Evolutionary conservation across 1,140 invertebrate species (phyloP).

Genomic region (Orchesella cincta): DNA sequence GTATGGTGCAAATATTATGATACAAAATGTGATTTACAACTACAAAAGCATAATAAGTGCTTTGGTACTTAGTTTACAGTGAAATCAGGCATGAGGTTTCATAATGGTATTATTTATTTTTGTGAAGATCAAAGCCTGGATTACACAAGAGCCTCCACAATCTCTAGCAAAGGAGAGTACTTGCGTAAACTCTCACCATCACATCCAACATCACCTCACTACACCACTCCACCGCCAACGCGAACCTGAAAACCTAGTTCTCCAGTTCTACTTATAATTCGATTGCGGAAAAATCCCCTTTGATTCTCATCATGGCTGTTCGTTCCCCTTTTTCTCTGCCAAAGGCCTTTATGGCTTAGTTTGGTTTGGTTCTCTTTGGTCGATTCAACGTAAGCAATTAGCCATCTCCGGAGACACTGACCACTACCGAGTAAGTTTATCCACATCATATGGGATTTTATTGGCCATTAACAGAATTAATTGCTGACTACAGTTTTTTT

Average conservation of each 20-base stretch:
- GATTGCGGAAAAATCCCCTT: background rate
- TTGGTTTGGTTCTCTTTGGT: background rate
- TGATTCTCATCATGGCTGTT: background rate
- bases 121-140: no score
- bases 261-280: slow-evolving; percentile 21
- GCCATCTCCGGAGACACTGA: slow-evolving; percentile 22
- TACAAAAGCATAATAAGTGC: no score
- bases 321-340: background rate
- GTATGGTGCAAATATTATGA: no score
- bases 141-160: no score
- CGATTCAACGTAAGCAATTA: slow-evolving; percentile 19
- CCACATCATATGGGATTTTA: slow-evolving; percentile 21
- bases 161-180: no score
- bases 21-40: no score
- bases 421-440: slow-evolving; percentile 20
- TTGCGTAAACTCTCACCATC: no score
- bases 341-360: background rate
- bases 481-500: slow-evolving; percentile 11
- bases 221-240: no score
- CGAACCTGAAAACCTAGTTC: background rate
- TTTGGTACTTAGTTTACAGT: no score
- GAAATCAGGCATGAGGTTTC: no score
- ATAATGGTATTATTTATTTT: no score
- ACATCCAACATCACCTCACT: no score
- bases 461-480: slow-evolving; percentile 29